phyloP scores from a whole-genome alignment of 2,113 vertebrate species.

The Scatophagus argus region DNA sequence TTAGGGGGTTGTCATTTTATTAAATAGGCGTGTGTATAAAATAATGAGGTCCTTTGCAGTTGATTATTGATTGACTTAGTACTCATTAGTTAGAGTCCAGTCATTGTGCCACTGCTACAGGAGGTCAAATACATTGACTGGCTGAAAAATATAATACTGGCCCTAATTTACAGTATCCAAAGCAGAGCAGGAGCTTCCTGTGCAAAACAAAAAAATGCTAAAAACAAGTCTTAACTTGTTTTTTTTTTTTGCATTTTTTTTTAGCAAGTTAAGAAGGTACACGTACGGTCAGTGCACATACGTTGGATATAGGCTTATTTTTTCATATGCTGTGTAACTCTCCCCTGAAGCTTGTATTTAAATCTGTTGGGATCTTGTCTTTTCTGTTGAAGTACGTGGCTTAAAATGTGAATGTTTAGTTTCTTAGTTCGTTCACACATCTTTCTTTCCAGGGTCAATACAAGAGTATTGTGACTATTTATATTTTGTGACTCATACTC shows the following conservation, averaged over 20 bases:
- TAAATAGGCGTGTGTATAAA: neutral
- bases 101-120: slow-evolving; percentile 1
- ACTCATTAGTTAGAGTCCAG: slow-evolving; percentile 13
- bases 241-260: slow-evolving; percentile 1
- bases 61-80: slow-evolving; percentile 34
- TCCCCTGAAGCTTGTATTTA: neutral
- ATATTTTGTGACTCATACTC: neutral
- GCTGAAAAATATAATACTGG: neutral
- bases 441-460: neutral
- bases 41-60: neutral
- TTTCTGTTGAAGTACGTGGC: neutral
- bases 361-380: neutral
- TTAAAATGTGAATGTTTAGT: neutral
- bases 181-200: neutral
- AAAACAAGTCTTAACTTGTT: no score
- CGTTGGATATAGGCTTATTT: neutral
- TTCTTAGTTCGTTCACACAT: neutral
- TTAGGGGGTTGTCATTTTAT: neutral
- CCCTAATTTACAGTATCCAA: neutral
- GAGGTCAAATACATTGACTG: slow-evolving; percentile 7
- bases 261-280: slow-evolving; percentile 12
- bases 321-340: neutral
- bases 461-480: neutral
- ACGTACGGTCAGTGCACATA: neutral
- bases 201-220: neutral